A percentile compares a stretch with the other conserved stretches of the same genome.
phyloP scores from a whole-genome alignment of 2,888 invertebrate genomes.

The Trissonchulus sp. region DNA sequence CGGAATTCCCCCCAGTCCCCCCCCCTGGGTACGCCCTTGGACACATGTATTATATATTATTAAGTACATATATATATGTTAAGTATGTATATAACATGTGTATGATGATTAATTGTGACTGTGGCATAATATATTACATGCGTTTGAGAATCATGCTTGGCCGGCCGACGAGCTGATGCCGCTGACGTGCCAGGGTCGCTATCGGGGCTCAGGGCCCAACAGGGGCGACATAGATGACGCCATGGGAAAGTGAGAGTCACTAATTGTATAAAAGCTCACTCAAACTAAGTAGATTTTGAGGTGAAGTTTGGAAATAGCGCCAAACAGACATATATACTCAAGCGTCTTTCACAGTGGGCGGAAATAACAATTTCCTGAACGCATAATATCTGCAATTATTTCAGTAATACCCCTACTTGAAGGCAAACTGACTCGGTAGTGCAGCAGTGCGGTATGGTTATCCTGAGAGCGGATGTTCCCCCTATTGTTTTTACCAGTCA shows the following conservation, averaged over 20 bases:
- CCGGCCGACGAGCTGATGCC: conserved; percentile 99
- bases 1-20: no score
- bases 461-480: no score
- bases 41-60: background rate
- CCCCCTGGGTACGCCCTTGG: no score
- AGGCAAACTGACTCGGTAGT: no score
- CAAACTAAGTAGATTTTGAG: background rate
- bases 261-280: conserved; percentile 57
- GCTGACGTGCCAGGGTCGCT: conserved; percentile 83
- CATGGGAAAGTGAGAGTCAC: conserved; percentile 95
- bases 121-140: background rate
- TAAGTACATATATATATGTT: background rate
- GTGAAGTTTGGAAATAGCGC: no score
- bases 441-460: no score
- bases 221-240: conserved; percentile 94
- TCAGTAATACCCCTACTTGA: no score
- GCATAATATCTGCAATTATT: no score
- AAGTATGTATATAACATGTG: background rate
- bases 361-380: no score
- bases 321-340: no score
- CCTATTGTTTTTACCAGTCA: no score
- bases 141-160: conserved; percentile 67
- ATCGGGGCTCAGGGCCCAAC: conserved; percentile 77
- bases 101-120: background rate
- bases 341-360: no score